Base-by-base conservation (phyloP, 2,797 vertebrate species). In the Cichlasoma orientale region DNA sequence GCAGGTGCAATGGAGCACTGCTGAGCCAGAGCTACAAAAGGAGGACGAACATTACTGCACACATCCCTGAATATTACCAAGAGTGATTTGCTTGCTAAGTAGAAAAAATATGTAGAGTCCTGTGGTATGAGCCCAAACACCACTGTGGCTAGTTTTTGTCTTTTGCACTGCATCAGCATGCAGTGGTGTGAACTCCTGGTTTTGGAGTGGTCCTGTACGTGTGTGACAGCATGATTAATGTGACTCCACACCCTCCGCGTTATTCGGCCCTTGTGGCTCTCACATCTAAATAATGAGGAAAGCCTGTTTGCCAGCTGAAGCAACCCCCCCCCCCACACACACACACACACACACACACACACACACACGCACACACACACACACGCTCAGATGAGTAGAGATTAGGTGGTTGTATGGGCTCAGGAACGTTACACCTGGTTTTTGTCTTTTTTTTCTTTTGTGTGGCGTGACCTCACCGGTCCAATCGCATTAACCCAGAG, bases 171-270 rank as follows among this genome's bases (percentile, higher is more conserved):
- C 59, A 72, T 75, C 31, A 68, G 69, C 56, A 54, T 78, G 76
- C 53, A 68, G 82, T 69, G 72, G 55, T 2, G 16, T 79, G 88
- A 89, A 86, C 90, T 71, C 74, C 71, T 68, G 77, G 86, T 86
- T 77, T 83, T 55, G 50, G 76, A 82, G 79, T 85, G 53, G 86
- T 79, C 82, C 84, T 71, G 52, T 76, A 66, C 56, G 58, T 74
- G 79, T 87, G 83, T 89, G 91, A 88, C 87, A 86, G 57, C 33
- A 54, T 92, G 91, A 94, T 92, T 86, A 91, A 94, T 91, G 86
- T 3, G 79, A 72, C 80, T 87, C 75, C 84, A 85, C 85, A 85
- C 80, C 78, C 77, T 71, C 72, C 5, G 82, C 61, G 9, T 88
- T 84, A 76, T 85, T 79, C 44, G 14, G 75, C 77, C 90, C 89